Base-by-base conservation (phyloP, 2,113 vertebrate genomes). In the Rostratula benghalensis region DNA sequence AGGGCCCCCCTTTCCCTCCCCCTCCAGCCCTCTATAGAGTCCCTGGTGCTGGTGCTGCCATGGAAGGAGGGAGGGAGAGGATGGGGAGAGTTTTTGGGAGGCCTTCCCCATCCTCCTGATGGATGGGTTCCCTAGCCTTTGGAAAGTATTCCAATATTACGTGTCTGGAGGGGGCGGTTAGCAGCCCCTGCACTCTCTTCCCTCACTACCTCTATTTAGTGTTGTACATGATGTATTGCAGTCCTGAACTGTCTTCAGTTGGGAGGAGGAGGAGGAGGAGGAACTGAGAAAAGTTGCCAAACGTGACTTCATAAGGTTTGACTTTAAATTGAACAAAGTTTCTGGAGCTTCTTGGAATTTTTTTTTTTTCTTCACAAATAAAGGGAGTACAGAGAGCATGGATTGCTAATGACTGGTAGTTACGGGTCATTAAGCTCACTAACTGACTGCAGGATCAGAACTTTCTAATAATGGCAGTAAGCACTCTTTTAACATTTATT, bases 261-360 rank as follows among this genome's bases (percentile, higher is more conserved):
- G 1, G 35, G 77, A 90, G 79, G 84, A 97, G 94, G 89, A 96
- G 94, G 89, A 96, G 84, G 77, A 95, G 79, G 94, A 75, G 87
- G 86, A 97, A 97, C 82, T 73, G 83, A 92, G 85, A 96, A 88
- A 89, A 93, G 90, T 81, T 97, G 97, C 98, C 98, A 97, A 97
- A 95, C 97, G 97, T 97, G 96, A 98, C 97, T 98, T 98, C 97
- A 97, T 97, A 90, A 96, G 82, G 92, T 97, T 98, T 98, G 95
- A 95, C 97, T 98, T 96, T 85, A 97, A 96, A 97, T 69, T 94
- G 93, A 97, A 88, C 69, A 45, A 97, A 97, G 90, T 96, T 98
- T 97, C 90, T 97, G 86, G 78, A 97, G 84, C 39, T n/a, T 96
- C 92, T 98, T 89, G 95, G 96, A 65, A 65, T 87, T 75, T 15